A percentile compares a stretch with the other conserved stretches of the same genome.
Evolutionary conservation across 2,888 invertebrate genomes (phyloP).

Genomic region (Phymatocera aterrima): DNA sequence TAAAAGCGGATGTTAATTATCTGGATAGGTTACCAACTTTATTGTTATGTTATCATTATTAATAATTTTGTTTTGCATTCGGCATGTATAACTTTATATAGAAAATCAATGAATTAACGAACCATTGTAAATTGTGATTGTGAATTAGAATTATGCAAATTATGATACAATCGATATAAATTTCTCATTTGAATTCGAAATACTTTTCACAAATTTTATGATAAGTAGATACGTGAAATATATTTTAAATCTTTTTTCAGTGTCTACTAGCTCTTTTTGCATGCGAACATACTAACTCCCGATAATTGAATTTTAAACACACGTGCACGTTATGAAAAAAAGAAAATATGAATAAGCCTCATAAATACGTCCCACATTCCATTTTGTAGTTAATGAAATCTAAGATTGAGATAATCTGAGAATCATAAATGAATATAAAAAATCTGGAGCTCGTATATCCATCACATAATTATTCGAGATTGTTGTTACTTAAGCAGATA

Average conservation of each 20-base stretch:
- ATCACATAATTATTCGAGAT: too few species aligned
- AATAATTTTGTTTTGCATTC: neutral
- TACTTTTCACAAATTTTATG: too few species aligned
- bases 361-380: neutral
- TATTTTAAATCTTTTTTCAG: neutral
- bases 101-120: too few species aligned
- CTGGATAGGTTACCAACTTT: constrained; percentile 17
- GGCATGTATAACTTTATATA: too few species aligned
- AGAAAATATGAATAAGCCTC: neutral
- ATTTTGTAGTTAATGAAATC: neutral
- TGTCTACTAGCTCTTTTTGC: neutral
- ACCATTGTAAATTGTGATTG: too few species aligned
- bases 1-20: constrained; percentile 16
- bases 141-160: too few species aligned
- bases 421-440: neutral
- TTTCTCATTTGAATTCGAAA: too few species aligned
- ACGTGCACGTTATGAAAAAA: neutral
- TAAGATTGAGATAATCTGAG: neutral
- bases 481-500: too few species aligned
- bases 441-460: neutral
- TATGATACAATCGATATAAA: too few species aligned
- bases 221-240: too few species aligned
- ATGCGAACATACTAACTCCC: neutral
- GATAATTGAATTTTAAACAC: neutral
- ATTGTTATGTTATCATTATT: neutral